Base-by-base conservation (phyloP, 2,888 invertebrate species). In the Archips xylosteana region DNA sequence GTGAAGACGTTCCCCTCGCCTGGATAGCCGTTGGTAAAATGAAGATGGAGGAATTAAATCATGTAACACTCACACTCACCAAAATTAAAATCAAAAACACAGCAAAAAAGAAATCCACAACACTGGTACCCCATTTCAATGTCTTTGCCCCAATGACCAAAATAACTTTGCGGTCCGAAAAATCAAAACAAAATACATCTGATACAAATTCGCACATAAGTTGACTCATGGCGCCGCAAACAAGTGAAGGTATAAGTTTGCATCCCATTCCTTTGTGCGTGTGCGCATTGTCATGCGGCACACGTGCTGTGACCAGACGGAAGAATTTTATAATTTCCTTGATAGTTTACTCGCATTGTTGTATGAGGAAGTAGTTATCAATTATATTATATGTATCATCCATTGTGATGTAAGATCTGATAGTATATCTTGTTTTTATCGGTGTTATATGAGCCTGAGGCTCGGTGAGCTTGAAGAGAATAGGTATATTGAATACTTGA, bases 321-420 rank as follows among this genome's bases (percentile, higher is more conserved):
- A 73, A 73, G 72, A 73, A 73, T 73, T 57, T 73, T 73, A 68
- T 73, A 73, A 72, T 73, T 73, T 73, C 63, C 72, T 68, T 62
- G 66, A 61, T 63, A 39, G 66, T 71, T 51, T 61, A 59, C 61
- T 54, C 72, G 67, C 72, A 73, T 68, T 68, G 72, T 54, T 23
- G 39, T 63, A 66, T 49, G 59, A 57, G 67, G 72, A 73, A 68
- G 72, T 62, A 47, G 15, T 49, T 32, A 64, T 64, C 36, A 34
- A 47, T 63, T 47, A 32, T 54, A 23, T 47, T 70, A 70, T 32
- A 34, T 42, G 64, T 65, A 51, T 51, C 71, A 66, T 42, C 68
- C 62, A 73, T 73, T 73, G 72, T 73, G 49, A 36, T 51, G 65
- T 51, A 49, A 34, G 63, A n/a, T 47, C 62, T 62, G 42, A 62